Conservation (phyloP, 2,113 vertebrate species). For the Pseudolaguvia tuberculata region DNA sequence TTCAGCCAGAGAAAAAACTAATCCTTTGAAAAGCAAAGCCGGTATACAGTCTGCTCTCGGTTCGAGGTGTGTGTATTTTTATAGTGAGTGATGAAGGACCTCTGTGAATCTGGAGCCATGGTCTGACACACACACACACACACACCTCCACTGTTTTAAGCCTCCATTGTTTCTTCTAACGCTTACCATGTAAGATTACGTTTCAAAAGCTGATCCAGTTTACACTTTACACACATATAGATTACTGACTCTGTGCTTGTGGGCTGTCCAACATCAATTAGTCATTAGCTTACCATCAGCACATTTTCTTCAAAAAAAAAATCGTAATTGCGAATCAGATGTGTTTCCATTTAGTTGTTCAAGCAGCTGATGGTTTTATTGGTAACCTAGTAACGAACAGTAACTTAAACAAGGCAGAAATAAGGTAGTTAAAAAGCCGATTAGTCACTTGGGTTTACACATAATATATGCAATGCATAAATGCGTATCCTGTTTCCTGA, state of each 20-base stretch:
- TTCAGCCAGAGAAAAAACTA: slow-evolving; percentile 13
- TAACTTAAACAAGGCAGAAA: too few relatives aligned
- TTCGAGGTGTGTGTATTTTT: not conserved
- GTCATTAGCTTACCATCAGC: not conserved
- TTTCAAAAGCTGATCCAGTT: slow-evolving; percentile 31
- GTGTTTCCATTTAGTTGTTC: too few relatives aligned
- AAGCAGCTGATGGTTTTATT: too few relatives aligned
- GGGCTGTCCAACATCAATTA: not conserved
- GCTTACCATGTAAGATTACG: slow-evolving; percentile 27
- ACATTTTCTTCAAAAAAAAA: too few relatives aligned
- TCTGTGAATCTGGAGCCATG: slow-evolving; percentile 13
- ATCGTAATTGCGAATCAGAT: too few relatives aligned
- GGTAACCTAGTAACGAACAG: too few relatives aligned
- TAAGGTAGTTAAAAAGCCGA: too few relatives aligned
- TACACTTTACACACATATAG: slow-evolving; percentile 7
- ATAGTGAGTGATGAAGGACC: slow-evolving; percentile 4
- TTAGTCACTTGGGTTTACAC: too few relatives aligned
- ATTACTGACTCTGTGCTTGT: not conserved
- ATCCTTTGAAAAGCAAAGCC: slow-evolving; percentile 19
- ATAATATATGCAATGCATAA: too few relatives aligned
- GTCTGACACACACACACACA: not conserved
- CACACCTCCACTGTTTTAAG: not conserved
- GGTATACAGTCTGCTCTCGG: not conserved
- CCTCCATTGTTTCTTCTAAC: slow-evolving; percentile 12
- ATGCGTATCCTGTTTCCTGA: too few relatives aligned